Evolutionary conservation across 2,113 vertebrate species (phyloP).

Genomic region (Machaerirhynchus nigripectus): DNA sequence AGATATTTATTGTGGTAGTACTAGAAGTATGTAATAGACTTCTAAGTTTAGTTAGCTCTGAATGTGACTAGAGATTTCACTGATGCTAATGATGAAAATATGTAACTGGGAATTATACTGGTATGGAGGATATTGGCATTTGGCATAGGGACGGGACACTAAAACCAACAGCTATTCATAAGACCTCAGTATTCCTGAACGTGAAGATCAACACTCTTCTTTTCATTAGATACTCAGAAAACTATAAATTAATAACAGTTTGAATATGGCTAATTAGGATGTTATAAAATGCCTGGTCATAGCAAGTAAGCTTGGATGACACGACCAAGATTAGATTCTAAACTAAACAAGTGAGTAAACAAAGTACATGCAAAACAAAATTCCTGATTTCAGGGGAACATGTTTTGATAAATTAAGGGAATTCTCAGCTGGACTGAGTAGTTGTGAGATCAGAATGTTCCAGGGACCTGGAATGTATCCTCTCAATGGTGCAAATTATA

Average conservation of each 20-base stretch:
- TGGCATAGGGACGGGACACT: not conserved
- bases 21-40: not conserved
- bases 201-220: not conserved
- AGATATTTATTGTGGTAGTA: not conserved
- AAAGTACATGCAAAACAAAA: not conserved
- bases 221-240: not conserved
- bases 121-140: not conserved
- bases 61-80: not conserved
- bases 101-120: not conserved
- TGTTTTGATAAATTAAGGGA: not conserved
- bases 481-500: not conserved
- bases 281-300: not conserved
- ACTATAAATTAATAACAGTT: not conserved
- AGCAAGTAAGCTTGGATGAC: not conserved
- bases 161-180: not conserved
- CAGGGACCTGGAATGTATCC: not conserved
- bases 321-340: not conserved
- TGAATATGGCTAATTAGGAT: not conserved
- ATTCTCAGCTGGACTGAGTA: not conserved
- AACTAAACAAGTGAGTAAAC: not conserved
- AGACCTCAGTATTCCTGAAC: not conserved
- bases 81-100: not conserved
- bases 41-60: not conserved
- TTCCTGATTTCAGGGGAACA: not conserved
- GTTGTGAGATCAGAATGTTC: not conserved